Base-by-base conservation (phyloP, 2,888 invertebrate genomes). In the Lissonota sp. region DNA sequence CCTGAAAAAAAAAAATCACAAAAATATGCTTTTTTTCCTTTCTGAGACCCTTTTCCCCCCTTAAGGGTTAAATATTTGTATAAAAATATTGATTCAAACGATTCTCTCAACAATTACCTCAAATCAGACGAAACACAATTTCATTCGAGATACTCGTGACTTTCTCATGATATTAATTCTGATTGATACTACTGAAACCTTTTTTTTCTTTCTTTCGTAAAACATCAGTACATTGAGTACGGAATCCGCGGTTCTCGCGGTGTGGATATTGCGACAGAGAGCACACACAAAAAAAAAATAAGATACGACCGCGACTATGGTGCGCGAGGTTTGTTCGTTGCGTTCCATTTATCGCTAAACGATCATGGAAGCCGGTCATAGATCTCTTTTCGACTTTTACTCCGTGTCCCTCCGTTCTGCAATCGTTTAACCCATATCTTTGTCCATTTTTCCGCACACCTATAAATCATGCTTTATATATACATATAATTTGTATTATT, bases 271-370 rank as follows among this genome's bases (percentile, higher is more conserved):
- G 62, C 39, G 80, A 67, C 49, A 60, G 53, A 58, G 60, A 74
- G 8, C 53, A 44, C n/a, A 39, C 42, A 62, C 49, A 71, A 53
- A 64, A 73, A 71, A 77, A 51, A 67, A 51, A 64, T 44, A 57
- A 37, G 49, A 58, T 58, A 26, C 14, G 14, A 7, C 14, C 53
- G 53, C 26, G 26, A 26, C 26, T 26, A n/a, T n/a, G 26, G 26
- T 26, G 26, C 26, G 26, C 39, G 57, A 57, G 63, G 69, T 67
- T 72, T 46, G 58, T 40, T 51, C 80, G 80, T 81, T 81, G 77
- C 80, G 80, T 81, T 81, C 80, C 77, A 81, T 81, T 81, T 81
- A 81, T 70, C 73, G 64, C 73, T 60, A 53, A 77, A 73, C 64
- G 73, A 77, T 73, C 69, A 46, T 58, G 37, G 66, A 58, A 69